Percentiles rank a stretch among this genome's conserved stretches.
These are phyloP conservation scores for Anguilla megastoma DNA, from an alignment of 2,797 vertebrate genomes.

Conservation along the genomic window DNA sequence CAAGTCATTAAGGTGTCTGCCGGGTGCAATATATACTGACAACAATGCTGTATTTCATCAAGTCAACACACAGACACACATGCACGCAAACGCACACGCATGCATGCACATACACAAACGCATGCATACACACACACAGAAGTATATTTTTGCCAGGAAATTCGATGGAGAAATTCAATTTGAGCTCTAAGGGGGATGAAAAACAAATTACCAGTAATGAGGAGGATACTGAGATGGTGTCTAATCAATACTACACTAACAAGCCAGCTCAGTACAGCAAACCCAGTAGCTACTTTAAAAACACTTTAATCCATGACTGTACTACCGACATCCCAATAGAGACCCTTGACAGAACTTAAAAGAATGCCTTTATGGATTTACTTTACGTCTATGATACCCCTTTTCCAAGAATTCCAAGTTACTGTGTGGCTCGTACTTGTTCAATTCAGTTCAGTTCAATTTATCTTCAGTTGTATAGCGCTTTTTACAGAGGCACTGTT, in stretches of 20 bases:
- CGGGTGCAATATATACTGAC: not conserved
- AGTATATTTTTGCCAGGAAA: slow-evolving; percentile 16
- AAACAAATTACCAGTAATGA: slow-evolving; percentile 47
- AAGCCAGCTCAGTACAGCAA: slow-evolving; percentile 39
- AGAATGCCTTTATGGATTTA: slow-evolving; percentile 38
- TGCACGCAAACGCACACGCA: not conserved
- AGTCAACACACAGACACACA: not conserved
- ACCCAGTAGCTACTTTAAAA: slow-evolving; percentile 18
- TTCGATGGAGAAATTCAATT: slow-evolving; percentile 52
- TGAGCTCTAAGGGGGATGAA: slow-evolving; percentile 29
- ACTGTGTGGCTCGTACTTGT: not conserved
- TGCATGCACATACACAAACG: not conserved
- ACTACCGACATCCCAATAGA: slow-evolving; percentile 30
- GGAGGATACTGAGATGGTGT: slow-evolving; percentile 50
- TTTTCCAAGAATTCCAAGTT: not conserved
- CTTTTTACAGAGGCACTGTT: not conserved
- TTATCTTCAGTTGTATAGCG: not conserved
- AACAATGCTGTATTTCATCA: not conserved
- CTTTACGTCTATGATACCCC: slow-evolving; percentile 19
- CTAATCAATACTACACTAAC: slow-evolving; percentile 54
- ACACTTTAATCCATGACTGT: slow-evolving; percentile 34
- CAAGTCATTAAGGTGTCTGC: not conserved
- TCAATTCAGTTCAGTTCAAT: not conserved
- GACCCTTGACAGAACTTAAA: slow-evolving; percentile 33
- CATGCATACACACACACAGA: not conserved